Conservation (phyloP, 2,113 vertebrate genomes). For the Nothoprocta perdicaria region DNA sequence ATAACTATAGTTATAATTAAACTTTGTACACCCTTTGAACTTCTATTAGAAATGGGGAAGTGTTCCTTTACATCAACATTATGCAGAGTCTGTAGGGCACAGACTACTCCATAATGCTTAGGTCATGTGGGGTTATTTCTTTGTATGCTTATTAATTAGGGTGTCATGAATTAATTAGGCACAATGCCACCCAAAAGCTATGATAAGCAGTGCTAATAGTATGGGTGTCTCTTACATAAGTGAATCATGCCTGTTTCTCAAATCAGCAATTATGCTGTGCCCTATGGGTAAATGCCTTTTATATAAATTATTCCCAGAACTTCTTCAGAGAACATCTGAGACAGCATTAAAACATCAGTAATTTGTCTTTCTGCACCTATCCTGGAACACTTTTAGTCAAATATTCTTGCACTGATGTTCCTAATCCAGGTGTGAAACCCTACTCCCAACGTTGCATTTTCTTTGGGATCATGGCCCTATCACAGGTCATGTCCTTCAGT, state of each 20-base stretch:
- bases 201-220: constrained; percentile 34
- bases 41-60: not conserved
- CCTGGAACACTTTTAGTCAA: not conserved
- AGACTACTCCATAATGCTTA: constrained; percentile 6
- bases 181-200: constrained; percentile 52
- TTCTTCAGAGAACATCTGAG: constrained; percentile 59
- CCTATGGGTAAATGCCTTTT: constrained; percentile 66
- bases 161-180: constrained; percentile 54
- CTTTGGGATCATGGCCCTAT: not conserved
- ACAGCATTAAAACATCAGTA: constrained; percentile 37
- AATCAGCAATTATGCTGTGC: constrained; percentile 65
- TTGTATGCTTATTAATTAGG: constrained; percentile 57
- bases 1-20: not conserved
- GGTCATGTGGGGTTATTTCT: constrained; percentile 33
- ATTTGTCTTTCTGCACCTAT: constrained; percentile 37
- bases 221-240: constrained; percentile 40
- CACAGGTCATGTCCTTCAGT: not conserved
- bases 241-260: constrained; percentile 63
- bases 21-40: constrained; percentile 4
- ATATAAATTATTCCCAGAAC: constrained; percentile 50
- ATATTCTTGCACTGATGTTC: not conserved
- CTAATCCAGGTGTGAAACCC: not conserved
- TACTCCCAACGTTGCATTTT: not conserved
- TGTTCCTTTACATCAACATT: not conserved
- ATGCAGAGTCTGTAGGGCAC: constrained; percentile 19